phyloP scores from a whole-genome alignment of 2,888 invertebrate species.

The Beris morrisii region DNA sequence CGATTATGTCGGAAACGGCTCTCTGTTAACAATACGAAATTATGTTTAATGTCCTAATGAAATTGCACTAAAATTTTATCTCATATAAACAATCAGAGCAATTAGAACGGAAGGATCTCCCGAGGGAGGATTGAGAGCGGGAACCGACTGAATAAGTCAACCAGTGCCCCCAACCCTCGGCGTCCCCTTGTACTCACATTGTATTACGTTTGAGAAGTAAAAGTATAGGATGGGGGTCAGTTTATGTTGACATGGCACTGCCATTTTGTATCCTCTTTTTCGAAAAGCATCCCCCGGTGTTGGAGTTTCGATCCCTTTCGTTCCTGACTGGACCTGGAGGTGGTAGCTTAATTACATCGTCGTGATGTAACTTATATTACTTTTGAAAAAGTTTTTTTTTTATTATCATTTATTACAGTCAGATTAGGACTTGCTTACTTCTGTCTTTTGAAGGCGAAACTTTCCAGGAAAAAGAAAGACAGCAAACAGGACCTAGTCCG shows the following conservation, averaged over 20 bases:
- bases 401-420: slow-evolving; percentile 39
- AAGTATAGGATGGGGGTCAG: too few relatives aligned
- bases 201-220: too few relatives aligned
- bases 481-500: too few relatives aligned
- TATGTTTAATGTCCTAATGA: slow-evolving; percentile 39
- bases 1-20: slow-evolving; percentile 35
- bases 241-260: too few relatives aligned
- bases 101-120: slow-evolving; percentile 35
- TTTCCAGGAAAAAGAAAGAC: too few relatives aligned
- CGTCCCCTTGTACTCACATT: too few relatives aligned
- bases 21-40: slow-evolving; percentile 38
- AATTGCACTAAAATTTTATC: slow-evolving; percentile 40
- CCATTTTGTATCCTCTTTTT: too few relatives aligned
- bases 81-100: slow-evolving; percentile 39
- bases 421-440: slow-evolving; percentile 38
- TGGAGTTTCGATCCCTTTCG: too few relatives aligned
- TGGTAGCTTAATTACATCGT: slow-evolving; percentile 36
- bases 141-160: too few relatives aligned
- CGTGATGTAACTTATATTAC: slow-evolving; percentile 39
- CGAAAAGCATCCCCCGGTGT: too few relatives aligned
- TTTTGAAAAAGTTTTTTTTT: slow-evolving; percentile 36
- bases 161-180: too few relatives aligned
- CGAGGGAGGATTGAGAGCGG: not conserved
- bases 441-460: slow-evolving; percentile 4
- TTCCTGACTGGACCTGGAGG: too few relatives aligned